Percentiles rank a stretch among this genome's conserved stretches.
These are phyloP conservation scores for Mus minutoides DNA, from an alignment of 2,797 vertebrate species.

Conservation along the genomic window DNA sequence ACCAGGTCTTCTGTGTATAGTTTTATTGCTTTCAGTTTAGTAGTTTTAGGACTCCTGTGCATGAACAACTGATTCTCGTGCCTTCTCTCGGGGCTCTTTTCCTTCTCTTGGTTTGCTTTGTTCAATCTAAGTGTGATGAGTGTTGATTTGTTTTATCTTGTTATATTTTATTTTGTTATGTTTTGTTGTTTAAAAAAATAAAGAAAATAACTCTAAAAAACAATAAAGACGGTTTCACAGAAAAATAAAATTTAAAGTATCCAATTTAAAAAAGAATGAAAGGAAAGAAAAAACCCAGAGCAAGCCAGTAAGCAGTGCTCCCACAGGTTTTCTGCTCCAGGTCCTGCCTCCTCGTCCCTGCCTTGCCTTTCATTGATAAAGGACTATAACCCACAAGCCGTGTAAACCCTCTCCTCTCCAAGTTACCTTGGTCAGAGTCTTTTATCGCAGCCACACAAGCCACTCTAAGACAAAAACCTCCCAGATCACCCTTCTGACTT, in stretches of 20 bases:
- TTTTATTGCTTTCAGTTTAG: neutral
- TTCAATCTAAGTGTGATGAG: neutral
- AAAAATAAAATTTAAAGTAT: neutral
- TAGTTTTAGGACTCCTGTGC: neutral
- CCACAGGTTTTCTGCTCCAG: neutral
- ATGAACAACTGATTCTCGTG: neutral
- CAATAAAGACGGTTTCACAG: neutral
- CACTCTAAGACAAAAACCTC: neutral
- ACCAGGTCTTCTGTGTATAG: neutral
- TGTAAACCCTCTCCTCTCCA: neutral
- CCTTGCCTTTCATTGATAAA: neutral
- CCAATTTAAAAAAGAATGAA: neutral
- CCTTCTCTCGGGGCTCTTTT: neutral
- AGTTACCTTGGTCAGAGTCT: neutral
- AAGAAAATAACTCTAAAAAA: neutral
- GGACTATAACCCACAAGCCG: too few relatives aligned
- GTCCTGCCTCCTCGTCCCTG: neutral
- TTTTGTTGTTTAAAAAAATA: neutral
- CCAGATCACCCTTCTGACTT: neutral
- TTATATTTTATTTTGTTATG: neutral
- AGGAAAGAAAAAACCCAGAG: neutral
- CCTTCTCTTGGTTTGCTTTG: neutral
- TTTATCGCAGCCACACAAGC: neutral
- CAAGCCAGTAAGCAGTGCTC: neutral
- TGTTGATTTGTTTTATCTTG: neutral